phyloP scores from a whole-genome alignment of 53 echinoderm and acorn worm species.

The Stichopus horrens region DNA sequence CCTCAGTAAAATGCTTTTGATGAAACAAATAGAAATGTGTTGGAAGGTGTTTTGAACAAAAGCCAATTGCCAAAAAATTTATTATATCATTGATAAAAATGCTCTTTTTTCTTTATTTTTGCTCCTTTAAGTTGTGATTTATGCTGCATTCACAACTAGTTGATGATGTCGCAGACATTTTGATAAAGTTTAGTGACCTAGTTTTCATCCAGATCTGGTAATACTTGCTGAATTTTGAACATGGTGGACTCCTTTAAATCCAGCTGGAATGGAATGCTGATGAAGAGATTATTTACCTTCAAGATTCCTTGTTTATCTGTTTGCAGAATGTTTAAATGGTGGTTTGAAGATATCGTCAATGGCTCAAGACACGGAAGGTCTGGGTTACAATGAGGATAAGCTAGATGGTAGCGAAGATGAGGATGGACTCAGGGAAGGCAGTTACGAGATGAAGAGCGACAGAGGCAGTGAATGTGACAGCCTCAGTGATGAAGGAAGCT shows the following conservation, averaged over 20 bases:
- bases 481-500: constrained; percentile 87
- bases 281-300: not conserved
- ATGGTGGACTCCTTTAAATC: not conserved
- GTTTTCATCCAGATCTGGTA: not conserved
- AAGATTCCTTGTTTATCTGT: not conserved
- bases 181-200: not conserved
- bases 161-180: too few relatives aligned
- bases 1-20: too few relatives aligned
- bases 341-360: constrained; percentile 17
- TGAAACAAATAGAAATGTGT: too few relatives aligned
- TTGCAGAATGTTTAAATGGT: constrained; percentile 33
- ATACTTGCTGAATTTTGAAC: not conserved
- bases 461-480: constrained; percentile 87
- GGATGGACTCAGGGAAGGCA: constrained; percentile 70
- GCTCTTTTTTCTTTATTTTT: too few relatives aligned
- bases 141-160: too few relatives aligned
- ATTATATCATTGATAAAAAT: too few relatives aligned
- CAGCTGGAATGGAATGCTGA: constrained; percentile 11
- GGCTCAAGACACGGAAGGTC: constrained; percentile 36
- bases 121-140: too few relatives aligned
- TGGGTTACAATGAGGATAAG: constrained; percentile 74
- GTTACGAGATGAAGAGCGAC: constrained; percentile 83
- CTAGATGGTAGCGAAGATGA: constrained; percentile 90
- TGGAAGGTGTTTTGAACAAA: too few relatives aligned
- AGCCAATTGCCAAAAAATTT: too few relatives aligned